These are phyloP conservation scores for Osmoderma eremita DNA, from an alignment of 2,888 invertebrate genomes.

Conservation along the genomic window DNA sequence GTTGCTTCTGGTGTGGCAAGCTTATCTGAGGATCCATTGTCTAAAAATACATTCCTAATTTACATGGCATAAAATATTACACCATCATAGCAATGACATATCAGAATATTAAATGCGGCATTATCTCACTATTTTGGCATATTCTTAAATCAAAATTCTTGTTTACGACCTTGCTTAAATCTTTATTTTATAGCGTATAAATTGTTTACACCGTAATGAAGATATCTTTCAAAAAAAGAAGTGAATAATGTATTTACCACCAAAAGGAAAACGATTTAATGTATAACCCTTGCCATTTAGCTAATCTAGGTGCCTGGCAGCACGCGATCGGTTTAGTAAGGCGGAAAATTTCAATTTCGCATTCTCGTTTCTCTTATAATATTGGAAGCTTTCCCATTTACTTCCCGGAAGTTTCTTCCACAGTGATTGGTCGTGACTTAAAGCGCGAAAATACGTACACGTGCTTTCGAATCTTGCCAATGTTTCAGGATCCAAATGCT, in stretches of 20 bases:
- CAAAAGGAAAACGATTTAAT: not conserved
- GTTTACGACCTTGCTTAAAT: too few relatives aligned
- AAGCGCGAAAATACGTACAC: constrained; percentile 51
- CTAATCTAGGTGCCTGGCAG: constrained; percentile 13
- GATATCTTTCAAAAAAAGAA: not conserved
- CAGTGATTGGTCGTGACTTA: constrained; percentile 48
- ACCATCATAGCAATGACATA: not conserved
- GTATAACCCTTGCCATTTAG: not conserved
- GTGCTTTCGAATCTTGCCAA: constrained; percentile 51
- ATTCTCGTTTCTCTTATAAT: constrained; percentile 24
- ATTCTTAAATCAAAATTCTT: not conserved
- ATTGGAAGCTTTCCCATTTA: constrained; percentile 30
- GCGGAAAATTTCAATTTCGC: constrained; percentile 7
- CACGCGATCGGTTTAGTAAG: constrained; percentile 4
- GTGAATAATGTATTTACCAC: constrained; percentile 13
- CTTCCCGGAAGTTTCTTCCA: constrained; percentile 46
- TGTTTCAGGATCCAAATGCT: constrained; percentile 50
- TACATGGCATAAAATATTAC: not conserved
- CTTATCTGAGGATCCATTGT: constrained; percentile 51
- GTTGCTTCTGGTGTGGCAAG: constrained; percentile 56
- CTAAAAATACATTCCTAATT: constrained; percentile 46
- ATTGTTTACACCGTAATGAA: too few relatives aligned
- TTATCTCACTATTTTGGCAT: constrained; percentile 29
- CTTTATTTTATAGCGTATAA: too few relatives aligned
- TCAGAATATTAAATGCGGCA: too few relatives aligned